Evolutionary conservation across 2,888 invertebrate species (phyloP).

Genomic region (Plebejus melissa): DNA sequence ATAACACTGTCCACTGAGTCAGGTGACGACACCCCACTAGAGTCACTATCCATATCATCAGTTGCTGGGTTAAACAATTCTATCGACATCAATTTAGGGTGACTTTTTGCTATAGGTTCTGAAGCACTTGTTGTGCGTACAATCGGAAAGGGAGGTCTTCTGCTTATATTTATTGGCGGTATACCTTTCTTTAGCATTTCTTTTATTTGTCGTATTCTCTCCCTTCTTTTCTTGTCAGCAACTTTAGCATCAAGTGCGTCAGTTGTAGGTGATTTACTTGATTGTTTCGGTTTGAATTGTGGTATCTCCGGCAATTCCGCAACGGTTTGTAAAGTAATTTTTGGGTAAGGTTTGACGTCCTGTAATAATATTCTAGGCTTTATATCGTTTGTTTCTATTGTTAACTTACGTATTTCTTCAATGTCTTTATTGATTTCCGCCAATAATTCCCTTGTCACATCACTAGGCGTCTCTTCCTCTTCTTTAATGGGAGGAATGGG

Average conservation of each 20-base stretch:
- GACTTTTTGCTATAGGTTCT: conserved; percentile 81
- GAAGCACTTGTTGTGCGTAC: conserved; percentile 82
- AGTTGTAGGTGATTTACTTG: conserved; percentile 52
- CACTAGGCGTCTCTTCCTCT: conserved; percentile 62
- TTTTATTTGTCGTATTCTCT: conserved; percentile 83
- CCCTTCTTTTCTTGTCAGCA: conserved; percentile 79
- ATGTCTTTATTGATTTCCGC: conserved; percentile 73
- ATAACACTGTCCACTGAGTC: conserved; percentile 93
- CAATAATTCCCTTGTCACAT: conserved; percentile 60
- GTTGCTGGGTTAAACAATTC: conserved; percentile 94
- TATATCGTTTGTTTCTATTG: conserved; percentile 65
- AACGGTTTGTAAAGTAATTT: conserved; percentile 81
- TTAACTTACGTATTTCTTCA: conserved; percentile 72
- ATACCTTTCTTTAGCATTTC: conserved; percentile 84
- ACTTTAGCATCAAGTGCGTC: conserved; percentile 65
- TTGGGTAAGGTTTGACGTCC: conserved; percentile 74
- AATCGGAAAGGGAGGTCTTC: conserved; percentile 82
- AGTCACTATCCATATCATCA: conserved; percentile 94
- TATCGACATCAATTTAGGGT: conserved; percentile 87
- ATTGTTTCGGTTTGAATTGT: conserved; percentile 69
- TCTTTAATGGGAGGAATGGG: conserved; percentile 68
- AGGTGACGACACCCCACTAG: conserved; percentile 91
- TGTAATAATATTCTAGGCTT: conserved; percentile 66
- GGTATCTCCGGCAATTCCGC: conserved; percentile 82
- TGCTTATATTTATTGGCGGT: conserved; percentile 75